Evolutionary conservation across 2,113 vertebrate species (phyloP), one percentile per base, ranked within the genome.

Genomic region (Amblyornis subalaris): DNA sequence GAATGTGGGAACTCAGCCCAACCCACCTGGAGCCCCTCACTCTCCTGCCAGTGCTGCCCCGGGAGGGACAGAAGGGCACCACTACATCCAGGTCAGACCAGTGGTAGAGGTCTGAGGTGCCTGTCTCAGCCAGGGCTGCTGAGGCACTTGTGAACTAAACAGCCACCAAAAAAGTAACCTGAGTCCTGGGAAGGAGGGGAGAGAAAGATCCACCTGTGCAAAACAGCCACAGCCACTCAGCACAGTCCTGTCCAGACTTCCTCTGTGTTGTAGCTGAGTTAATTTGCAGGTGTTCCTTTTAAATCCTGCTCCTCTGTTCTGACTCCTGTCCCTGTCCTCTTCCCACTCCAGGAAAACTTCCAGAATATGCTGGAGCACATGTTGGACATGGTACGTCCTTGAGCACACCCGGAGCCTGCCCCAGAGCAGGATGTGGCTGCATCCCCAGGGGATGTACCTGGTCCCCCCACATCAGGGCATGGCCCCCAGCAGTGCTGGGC

Each of bases 1-100:
- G 51, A 50, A 66, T 0, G 3, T 60, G 54, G 44, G 35, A 0
- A 3, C 10, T n/a, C 50, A 55, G 5, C n/a, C 65, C 55, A 47
- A 11, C n/a, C 15, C 47, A 28, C 47, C 40, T 11, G 6, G 15
- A 61, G 48, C 15, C 15, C 55, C n/a, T 15, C 24, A 12, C 29
- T 40, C 9, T 12, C 24, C n/a, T 86, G 74, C 29, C 57, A 87
- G 35, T 7, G 16, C 19, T 64, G 48, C 35, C 48, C 31, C 0
- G 0, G 35, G 42, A 12, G 55, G 14, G 48, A 18, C 40, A 83
- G 31, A 42, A 70, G 31, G 48, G 55, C 71, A 62, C 12, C 31
- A 7, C 71, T 83, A 42, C 22, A 22, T 4, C 1, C 48, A 44
- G 62, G 18, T 54, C 78, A 75, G 45, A 62, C 70, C 1, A 1